Evolutionary conservation across 2,888 invertebrate species (phyloP).

Genomic region (Helobdella robusta): DNA sequence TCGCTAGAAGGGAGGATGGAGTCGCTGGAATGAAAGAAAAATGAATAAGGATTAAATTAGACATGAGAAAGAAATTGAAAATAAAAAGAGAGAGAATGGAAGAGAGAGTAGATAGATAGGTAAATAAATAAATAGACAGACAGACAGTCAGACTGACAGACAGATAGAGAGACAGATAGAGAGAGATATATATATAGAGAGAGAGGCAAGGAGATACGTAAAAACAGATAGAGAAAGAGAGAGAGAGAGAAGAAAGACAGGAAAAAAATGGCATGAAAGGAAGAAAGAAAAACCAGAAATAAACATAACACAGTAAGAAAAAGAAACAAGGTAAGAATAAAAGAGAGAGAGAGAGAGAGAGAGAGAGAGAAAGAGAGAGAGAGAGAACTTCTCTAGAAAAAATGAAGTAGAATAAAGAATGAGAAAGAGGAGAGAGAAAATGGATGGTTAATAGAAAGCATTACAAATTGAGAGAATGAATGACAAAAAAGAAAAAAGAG

Average conservation of each 20-base stretch:
- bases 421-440: background rate
- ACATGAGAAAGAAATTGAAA: background rate
- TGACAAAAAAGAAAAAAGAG: too few relatives aligned
- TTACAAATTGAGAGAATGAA: too few relatives aligned
- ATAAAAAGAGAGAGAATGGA: background rate
- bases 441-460: background rate
- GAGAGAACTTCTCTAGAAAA: background rate
- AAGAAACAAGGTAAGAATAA: too few relatives aligned
- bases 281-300: background rate
- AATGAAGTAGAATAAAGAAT: background rate
- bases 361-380: slow-evolving; percentile 4
- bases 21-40: background rate
- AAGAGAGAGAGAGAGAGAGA: slow-evolving; percentile 3
- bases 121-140: too few relatives aligned
- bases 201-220: background rate
- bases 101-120: background rate
- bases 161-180: background rate
- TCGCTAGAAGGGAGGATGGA: background rate
- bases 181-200: background rate
- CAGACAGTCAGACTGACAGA: too few relatives aligned
- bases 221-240: background rate
- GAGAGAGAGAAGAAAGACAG: background rate
- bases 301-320: too few relatives aligned
- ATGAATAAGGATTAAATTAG: background rate
- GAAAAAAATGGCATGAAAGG: background rate